phyloP scores from a whole-genome alignment of 2,113 vertebrate genomes.

The Nestor notabilis region DNA sequence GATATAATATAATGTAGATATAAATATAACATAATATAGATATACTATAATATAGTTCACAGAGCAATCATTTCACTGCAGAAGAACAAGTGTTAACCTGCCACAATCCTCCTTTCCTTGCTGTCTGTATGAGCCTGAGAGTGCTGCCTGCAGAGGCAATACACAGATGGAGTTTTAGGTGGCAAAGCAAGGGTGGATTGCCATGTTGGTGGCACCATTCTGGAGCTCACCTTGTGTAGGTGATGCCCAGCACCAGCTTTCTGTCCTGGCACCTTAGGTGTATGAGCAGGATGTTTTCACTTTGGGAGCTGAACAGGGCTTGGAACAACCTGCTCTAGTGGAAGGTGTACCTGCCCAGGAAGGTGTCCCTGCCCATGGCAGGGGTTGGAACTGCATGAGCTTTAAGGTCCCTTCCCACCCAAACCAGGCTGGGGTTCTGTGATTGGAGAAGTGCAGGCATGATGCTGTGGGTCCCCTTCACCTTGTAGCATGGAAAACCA shows the following conservation, averaged over 20 bases:
- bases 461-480: too few species aligned
- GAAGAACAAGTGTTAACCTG: neutral
- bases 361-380: neutral
- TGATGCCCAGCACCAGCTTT: neutral
- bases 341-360: neutral
- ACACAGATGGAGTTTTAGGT: neutral
- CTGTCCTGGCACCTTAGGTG: neutral
- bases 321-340: neutral
- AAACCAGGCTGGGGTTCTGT: neutral
- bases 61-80: neutral
- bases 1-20: too few species aligned
- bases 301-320: neutral
- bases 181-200: neutral
- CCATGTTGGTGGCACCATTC: neutral
- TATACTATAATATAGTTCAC: neutral
- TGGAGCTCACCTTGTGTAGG: neutral
- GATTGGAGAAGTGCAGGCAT: rapidly evolving
- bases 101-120: neutral
- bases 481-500: rapidly evolving
- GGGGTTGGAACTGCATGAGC: neutral
- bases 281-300: neutral
- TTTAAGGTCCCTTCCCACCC: neutral
- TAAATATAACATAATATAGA: neutral
- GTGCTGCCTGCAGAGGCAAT: neutral
- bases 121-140: neutral